Evolutionary conservation across 2,888 invertebrate genomes (phyloP).

Genomic region (Drosophila austrosaltans): DNA sequence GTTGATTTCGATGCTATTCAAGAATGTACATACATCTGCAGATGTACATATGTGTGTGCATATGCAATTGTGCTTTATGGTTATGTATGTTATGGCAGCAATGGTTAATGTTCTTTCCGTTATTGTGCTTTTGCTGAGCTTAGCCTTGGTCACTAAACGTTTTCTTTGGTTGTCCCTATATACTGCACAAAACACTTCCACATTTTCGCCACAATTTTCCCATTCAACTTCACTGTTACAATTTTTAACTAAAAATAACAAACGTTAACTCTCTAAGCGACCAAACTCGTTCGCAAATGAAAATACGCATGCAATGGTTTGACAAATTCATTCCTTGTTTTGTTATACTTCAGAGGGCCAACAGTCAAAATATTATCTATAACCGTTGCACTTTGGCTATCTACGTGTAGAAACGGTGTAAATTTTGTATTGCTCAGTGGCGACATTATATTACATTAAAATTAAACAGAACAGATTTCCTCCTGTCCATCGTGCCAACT

Average conservation of each 20-base stretch:
- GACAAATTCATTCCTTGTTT: constrained; percentile 70
- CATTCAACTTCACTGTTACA: constrained; percentile 57
- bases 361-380: constrained; percentile 80
- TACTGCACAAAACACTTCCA: constrained; percentile 38
- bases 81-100: constrained; percentile 26
- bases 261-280: constrained; percentile 45
- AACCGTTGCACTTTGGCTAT: constrained; percentile 52
- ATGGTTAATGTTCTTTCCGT: constrained; percentile 19
- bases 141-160: constrained; percentile 36
- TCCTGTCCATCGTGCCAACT: too few relatives aligned
- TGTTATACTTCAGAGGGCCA: constrained; percentile 72
- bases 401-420: too few relatives aligned
- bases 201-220: constrained; percentile 48
- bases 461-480: too few relatives aligned
- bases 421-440: too few relatives aligned
- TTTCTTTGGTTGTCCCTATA: constrained; percentile 26
- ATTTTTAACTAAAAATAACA: constrained; percentile 75
- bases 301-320: constrained; percentile 73
- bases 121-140: constrained; percentile 21
- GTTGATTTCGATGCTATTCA: constrained; percentile 12
- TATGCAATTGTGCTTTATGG: constrained; percentile 26
- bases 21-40: constrained; percentile 15
- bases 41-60: constrained; percentile 16
- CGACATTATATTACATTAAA: too few relatives aligned
- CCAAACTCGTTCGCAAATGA: constrained; percentile 56